Base-by-base conservation (phyloP, 1,140 invertebrate genomes). In the Papilio polytes region DNA sequence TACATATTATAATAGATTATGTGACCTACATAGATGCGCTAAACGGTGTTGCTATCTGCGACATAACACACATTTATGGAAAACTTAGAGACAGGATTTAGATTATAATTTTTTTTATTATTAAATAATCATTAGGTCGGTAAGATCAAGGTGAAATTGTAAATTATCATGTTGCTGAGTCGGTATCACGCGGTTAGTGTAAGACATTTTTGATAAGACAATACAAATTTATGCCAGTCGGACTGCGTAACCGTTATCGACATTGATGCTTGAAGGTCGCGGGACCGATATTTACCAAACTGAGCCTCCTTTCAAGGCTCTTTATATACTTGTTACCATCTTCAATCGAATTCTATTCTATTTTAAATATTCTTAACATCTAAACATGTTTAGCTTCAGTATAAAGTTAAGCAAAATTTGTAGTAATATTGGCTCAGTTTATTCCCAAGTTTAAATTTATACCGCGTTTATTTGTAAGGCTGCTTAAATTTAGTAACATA, bases 171-270 rank as follows among this genome's bases (percentile, higher is more conserved):
- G 92, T 93, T 92, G 88, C 91, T 83, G 89, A 82, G 90, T 79
- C 66, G 70, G 74, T 93, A 91, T 87, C 83, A 84, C 77, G 83
- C 85, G 82, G 90, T 82, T 81, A 82, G 83, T 84, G 85, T 90
- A 91, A 87, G 85, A 89, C 84, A 89, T 88, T 88, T 91, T 84
- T 85, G 92, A 94, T 94, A 94, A 94, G 91, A 93, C 90, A 92
- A 92, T 93, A 92, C 89, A 92, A 92, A 94, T 92, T 91, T 94
- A 92, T 94, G 91, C 92, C 91, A 94, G 86, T 91, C 87, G 94
- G 90, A 86, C 86, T 89, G 22, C 83, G 87, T 89, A 87, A 87
- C 88, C 89, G 89, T 94, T 92, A 92, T 93, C 92, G 88, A 82
- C 86, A 90, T 91, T 87, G 81, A 85, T 85, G 82, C 82, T 77